phyloP scores from a whole-genome alignment of 2,113 vertebrate species.

The Leucopternis melanops region DNA sequence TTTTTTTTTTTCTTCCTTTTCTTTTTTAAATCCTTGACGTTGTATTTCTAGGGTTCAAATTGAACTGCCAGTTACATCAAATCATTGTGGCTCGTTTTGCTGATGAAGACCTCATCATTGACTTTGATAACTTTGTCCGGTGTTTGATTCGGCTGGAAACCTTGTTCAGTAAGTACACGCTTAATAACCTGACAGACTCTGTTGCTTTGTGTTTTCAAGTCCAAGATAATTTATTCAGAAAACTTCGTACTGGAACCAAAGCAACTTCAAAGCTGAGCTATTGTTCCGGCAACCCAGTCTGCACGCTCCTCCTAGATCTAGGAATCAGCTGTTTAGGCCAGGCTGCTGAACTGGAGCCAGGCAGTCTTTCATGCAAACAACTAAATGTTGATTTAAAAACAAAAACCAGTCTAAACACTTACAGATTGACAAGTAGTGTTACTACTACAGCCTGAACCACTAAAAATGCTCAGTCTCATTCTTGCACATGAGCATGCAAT shows the following conservation, averaged over 20 bases:
- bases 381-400: not conserved
- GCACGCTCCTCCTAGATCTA: not conserved
- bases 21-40: not conserved
- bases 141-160: constrained; percentile 77
- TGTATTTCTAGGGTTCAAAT: constrained; percentile 68
- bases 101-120: constrained; percentile 70
- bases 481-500: not conserved
- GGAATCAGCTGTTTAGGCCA: not conserved
- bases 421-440: not conserved
- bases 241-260: not conserved
- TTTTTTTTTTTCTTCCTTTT: not conserved
- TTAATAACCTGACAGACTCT: not conserved
- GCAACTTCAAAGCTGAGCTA: not conserved
- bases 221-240: not conserved
- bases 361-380: not conserved
- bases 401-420: not conserved
- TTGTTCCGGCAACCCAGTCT: not conserved
- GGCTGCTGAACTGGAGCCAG: not conserved
- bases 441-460: not conserved
- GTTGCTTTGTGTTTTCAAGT: not conserved
- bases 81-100: constrained; percentile 76
- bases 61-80: constrained; percentile 72
- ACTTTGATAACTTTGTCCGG: constrained; percentile 77
- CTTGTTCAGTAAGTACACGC: constrained; percentile 71
- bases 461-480: not conserved